Evolutionary conservation across 2,113 vertebrate genomes (phyloP).

Genomic region (Nothobranchius furzeri): DNA sequence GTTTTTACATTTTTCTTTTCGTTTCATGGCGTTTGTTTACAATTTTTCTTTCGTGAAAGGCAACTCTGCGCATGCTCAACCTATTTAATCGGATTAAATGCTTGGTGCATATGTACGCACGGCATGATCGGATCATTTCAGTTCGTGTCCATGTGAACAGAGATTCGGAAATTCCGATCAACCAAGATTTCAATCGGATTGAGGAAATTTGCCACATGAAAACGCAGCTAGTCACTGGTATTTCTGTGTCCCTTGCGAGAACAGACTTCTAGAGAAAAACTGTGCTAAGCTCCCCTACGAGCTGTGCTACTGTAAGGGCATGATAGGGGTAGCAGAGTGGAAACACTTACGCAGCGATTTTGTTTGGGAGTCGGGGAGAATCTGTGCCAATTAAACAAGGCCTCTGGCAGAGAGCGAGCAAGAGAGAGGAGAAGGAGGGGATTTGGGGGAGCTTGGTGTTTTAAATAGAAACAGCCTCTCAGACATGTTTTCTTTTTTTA

Average conservation of each 20-base stretch:
- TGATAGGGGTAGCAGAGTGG: slow-evolving; percentile 60
- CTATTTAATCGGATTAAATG: too few species aligned
- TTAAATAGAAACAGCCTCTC: slow-evolving; percentile 50
- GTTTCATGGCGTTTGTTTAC: too few species aligned
- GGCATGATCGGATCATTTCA: too few species aligned
- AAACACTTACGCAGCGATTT: slow-evolving; percentile 73
- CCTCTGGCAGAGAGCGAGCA: slow-evolving; percentile 50
- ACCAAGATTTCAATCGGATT: too few species aligned
- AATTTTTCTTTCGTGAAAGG: too few species aligned
- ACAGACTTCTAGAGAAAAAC: slow-evolving; percentile 3
- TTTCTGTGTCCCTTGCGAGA: slow-evolving; percentile 8
- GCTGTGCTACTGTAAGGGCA: slow-evolving; percentile 53
- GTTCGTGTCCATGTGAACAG: too few species aligned
- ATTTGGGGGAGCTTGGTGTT: slow-evolving; percentile 33
- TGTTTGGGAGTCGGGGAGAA: slow-evolving; percentile 49
- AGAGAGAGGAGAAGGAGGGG: slow-evolving; percentile 24
- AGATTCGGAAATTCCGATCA: too few species aligned
- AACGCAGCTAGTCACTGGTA: too few species aligned
- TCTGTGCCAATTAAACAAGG: slow-evolving; percentile 67
- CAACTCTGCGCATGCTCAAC: too few species aligned
- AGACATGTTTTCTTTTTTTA: slow-evolving; percentile 1
- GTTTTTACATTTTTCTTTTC: too few species aligned
- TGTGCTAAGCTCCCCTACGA: background rate
- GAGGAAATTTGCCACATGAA: too few species aligned
- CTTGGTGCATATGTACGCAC: too few species aligned